Conservation (phyloP, 2,888 invertebrate species). For the Junonia oenone region DNA sequence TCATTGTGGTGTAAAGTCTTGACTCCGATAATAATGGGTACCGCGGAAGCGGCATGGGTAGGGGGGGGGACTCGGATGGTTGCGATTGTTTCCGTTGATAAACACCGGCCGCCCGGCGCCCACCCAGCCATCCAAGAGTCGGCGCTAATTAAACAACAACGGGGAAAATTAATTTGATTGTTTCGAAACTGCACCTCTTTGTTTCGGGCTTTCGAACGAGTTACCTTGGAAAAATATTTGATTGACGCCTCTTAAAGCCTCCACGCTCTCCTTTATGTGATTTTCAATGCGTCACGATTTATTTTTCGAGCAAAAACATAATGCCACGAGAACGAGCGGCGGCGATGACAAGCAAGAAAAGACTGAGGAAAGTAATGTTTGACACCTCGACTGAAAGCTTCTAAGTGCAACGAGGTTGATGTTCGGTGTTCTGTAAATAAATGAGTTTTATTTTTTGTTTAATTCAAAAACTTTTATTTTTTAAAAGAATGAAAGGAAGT, state of each 20-base stretch:
- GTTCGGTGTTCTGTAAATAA: conserved; percentile 37
- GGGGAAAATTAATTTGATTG: conserved; percentile 78
- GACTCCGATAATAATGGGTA: conserved; percentile 76
- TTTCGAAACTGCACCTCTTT: conserved; percentile 72
- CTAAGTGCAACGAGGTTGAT: conserved; percentile 55
- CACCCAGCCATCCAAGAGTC: conserved; percentile 70
- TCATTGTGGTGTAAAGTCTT: conserved; percentile 69
- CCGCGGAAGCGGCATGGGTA: conserved; percentile 49
- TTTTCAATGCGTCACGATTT: conserved; percentile 47
- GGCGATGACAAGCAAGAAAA: conserved; percentile 52
- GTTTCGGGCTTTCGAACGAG: conserved; percentile 56
- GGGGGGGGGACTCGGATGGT: conserved; percentile 37
- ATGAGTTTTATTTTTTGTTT: conserved; percentile 8
- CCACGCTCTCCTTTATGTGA: conserved; percentile 34
- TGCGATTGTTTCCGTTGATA: conserved; percentile 77
- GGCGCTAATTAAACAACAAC: conserved; percentile 78
- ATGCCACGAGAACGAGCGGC: conserved; percentile 43
- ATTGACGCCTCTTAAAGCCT: conserved; percentile 45
- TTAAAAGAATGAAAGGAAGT: too few species aligned
- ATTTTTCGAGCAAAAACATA: conserved; percentile 40
- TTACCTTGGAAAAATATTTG: conserved; percentile 66
- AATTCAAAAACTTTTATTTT: background rate
- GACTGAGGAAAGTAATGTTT: conserved; percentile 53
- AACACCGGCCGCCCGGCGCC: conserved; percentile 62
- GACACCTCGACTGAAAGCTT: conserved; percentile 55